These are phyloP conservation scores for Asobara japonica DNA, from an alignment of 1,140 invertebrate species.

Conservation along the genomic window DNA sequence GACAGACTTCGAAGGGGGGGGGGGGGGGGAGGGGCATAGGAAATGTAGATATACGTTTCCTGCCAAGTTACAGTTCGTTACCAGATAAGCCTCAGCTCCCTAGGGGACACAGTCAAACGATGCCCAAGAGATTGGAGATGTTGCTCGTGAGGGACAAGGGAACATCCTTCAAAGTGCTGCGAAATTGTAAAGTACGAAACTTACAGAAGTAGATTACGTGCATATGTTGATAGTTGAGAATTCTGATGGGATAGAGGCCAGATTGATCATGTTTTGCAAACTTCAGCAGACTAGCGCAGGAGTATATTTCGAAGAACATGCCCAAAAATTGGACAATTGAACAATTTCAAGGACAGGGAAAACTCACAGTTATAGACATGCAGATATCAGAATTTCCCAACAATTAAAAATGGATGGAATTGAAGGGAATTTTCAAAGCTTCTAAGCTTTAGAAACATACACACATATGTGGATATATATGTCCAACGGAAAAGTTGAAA, in stretches of 20 bases:
- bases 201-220: neutral
- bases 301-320: neutral
- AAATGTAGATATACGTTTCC: neutral
- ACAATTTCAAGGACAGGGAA: too few species aligned
- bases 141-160: neutral
- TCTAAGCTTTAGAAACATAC: too few species aligned
- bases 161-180: neutral
- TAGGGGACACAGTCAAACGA: constrained; percentile 1
- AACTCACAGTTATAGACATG: too few species aligned
- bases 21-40: neutral
- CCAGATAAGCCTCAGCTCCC: constrained; percentile 13
- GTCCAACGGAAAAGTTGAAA: too few species aligned
- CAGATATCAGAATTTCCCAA: too few species aligned
- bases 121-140: constrained; percentile 6
- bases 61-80: constrained; percentile 23
- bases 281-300: too few species aligned
- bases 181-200: neutral
- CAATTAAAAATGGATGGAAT: too few species aligned
- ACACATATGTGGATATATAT: too few species aligned
- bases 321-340: neutral
- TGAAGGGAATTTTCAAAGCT: too few species aligned
- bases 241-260: neutral
- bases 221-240: neutral
- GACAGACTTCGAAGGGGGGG: neutral
- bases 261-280: too few species aligned